A percentile compares a stretch with the other conserved stretches of the same genome.
Evolutionary conservation across 2,113 vertebrate species (phyloP).

Genomic region (Petaurus breviceps): DNA sequence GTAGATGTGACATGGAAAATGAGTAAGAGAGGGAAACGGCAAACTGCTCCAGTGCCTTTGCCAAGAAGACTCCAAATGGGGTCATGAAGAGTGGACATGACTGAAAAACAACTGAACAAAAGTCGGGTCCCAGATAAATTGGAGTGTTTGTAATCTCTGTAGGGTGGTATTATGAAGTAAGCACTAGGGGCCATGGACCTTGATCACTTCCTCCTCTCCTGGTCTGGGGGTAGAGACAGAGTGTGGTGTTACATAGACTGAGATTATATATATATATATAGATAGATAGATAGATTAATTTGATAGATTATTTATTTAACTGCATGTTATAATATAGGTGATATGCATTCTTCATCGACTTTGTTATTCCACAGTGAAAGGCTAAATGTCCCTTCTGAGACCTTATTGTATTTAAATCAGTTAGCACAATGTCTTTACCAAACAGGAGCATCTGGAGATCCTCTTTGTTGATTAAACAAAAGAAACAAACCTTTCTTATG

Average conservation of each 20-base stretch:
- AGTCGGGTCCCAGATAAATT: not conserved
- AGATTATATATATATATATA: too few relatives aligned
- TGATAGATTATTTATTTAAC: not conserved
- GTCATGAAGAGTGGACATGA: not conserved
- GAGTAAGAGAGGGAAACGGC: not conserved
- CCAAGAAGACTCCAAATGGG: not conserved
- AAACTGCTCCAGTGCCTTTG: not conserved
- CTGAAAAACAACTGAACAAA: not conserved
- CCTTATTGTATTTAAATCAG: not conserved
- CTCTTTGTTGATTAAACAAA: not conserved
- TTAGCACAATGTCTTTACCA: not conserved
- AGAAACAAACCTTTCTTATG: not conserved
- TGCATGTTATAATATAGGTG: not conserved
- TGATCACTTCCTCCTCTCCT: not conserved
- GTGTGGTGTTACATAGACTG: not conserved
- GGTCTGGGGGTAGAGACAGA: not conserved
- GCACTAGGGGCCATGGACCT: not conserved
- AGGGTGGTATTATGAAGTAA: not conserved
- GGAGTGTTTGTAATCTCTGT: not conserved
- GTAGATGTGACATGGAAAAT: not conserved
- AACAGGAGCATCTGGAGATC: not conserved
- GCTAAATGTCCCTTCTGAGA: not conserved
- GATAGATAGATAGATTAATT: not conserved
- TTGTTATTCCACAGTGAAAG: not conserved
- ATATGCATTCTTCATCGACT: not conserved